phyloP scores from a whole-genome alignment of 1,140 invertebrate species.

The Lethocerus indicus region DNA sequence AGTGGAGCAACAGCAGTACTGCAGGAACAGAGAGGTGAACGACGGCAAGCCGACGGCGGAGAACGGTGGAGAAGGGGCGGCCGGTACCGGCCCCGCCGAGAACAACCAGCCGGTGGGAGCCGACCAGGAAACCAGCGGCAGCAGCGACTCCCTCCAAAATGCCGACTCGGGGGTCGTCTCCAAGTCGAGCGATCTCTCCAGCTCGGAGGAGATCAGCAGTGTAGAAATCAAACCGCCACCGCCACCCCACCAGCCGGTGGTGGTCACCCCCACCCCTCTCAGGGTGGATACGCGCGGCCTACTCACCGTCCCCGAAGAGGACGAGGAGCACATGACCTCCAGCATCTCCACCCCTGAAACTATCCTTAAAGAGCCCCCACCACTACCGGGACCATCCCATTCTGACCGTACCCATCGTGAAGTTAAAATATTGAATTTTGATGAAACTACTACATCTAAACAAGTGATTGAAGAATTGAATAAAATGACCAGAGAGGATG shows the following conservation, averaged over 20 bases:
- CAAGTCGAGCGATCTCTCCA: background rate
- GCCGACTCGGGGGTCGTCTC: background rate
- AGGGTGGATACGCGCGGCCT: constrained; percentile 22
- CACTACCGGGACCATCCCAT: background rate
- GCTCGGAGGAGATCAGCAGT: constrained; percentile 12
- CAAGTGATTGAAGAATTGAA: constrained; percentile 34
- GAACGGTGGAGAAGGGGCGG: background rate
- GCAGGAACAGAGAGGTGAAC: constrained; percentile 28
- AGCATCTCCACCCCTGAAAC: constrained; percentile 44
- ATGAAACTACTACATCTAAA: background rate
- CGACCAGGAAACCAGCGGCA: background rate
- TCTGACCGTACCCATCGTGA: too few species aligned
- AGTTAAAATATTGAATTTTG: background rate
- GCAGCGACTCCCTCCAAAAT: constrained; percentile 5
- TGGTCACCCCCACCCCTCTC: too few species aligned
- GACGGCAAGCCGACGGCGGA: background rate
- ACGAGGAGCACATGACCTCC: constrained; percentile 44
- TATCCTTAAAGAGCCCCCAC: constrained; percentile 3
- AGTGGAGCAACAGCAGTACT: constrained; percentile 56
- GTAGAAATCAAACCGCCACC: too few species aligned
- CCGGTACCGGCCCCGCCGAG: background rate
- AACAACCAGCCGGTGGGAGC: background rate
- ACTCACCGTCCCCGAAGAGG: constrained; percentile 44
- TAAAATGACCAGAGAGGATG: constrained; percentile 29
- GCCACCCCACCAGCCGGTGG: too few species aligned